Percentiles rank a stretch among this genome's conserved stretches.
Evolutionary conservation across 2,888 invertebrate species (phyloP).

Genomic region (Hofmannophila pseudospretella): DNA sequence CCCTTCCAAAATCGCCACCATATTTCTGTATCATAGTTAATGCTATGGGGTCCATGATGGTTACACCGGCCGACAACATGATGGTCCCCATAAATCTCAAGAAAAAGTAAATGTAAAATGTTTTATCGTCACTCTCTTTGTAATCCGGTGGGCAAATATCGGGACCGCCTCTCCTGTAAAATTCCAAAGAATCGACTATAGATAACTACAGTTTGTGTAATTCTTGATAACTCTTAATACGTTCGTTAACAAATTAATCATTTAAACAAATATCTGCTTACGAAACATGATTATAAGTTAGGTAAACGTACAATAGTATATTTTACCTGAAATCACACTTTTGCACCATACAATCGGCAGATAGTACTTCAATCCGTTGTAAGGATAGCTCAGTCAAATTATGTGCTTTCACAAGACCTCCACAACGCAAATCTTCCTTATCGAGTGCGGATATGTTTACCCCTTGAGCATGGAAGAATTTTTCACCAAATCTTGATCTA

Average conservation of each 20-base stretch:
- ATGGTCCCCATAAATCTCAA: constrained; percentile 88
- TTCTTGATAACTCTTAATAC: constrained; percentile 36
- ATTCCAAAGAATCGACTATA: constrained; percentile 37
- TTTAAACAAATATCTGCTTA: no score
- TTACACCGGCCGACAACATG: constrained; percentile 90
- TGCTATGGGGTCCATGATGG: constrained; percentile 93
- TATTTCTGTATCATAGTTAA: constrained; percentile 90
- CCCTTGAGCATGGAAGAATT: constrained; percentile 79
- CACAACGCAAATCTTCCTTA: constrained; percentile 85
- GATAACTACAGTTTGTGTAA: constrained; percentile 30
- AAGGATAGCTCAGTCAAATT: constrained; percentile 80
- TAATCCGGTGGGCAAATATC: constrained; percentile 89
- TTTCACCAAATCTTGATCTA: constrained; percentile 83
- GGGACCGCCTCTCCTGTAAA: constrained; percentile 82
- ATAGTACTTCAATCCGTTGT: constrained; percentile 76
- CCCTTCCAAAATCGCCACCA: constrained; percentile 89
- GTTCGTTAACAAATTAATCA: constrained; percentile 31
- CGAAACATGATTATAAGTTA: no score
- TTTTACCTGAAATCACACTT: constrained; percentile 83
- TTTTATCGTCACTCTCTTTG: constrained; percentile 85
- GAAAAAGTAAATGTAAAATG: constrained; percentile 90
- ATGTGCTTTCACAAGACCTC: constrained; percentile 82
- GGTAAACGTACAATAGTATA: background rate
- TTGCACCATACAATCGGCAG: constrained; percentile 86
- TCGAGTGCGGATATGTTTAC: constrained; percentile 86